Evolutionary conservation across 2,888 invertebrate species (phyloP).

Genomic region (Cosmia trapezina): DNA sequence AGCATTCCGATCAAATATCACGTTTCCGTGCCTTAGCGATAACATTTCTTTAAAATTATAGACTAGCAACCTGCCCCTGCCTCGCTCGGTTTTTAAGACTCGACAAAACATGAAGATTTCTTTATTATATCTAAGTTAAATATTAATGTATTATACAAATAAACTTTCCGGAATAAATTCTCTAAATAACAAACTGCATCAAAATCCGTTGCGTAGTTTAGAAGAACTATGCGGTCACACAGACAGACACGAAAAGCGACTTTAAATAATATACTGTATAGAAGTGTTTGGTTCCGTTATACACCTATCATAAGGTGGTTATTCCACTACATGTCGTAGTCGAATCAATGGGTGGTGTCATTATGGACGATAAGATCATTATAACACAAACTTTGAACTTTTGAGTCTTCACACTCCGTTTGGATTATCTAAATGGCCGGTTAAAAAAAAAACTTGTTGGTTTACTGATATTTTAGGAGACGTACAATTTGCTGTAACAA

Average conservation of each 20-base stretch:
- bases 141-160: neutral
- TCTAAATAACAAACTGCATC: neutral
- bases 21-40: conserved; percentile 59
- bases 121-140: neutral
- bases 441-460: conserved; percentile 23
- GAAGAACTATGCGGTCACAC: neutral
- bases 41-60: conserved; percentile 49
- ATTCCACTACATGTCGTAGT: conserved; percentile 38
- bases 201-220: neutral
- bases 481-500: conserved; percentile 12
- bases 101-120: neutral
- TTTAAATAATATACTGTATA: conserved; percentile 1
- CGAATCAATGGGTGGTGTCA: conserved; percentile 56
- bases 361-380: conserved; percentile 47
- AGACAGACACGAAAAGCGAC: neutral
- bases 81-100: neutral
- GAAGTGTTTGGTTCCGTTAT: conserved; percentile 57
- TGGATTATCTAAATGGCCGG: conserved; percentile 23
- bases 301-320: conserved; percentile 45
- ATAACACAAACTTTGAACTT: conserved; percentile 53
- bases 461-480: conserved; percentile 18
- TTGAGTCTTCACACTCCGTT: conserved; percentile 57
- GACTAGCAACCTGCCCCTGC: neutral
- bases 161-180: no score
- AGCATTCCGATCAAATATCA: conserved; percentile 63